Evolutionary conservation across 2,113 vertebrate species (phyloP), one percentile per base, ranked within the genome.

Genomic region (Butorides virescens): DNA sequence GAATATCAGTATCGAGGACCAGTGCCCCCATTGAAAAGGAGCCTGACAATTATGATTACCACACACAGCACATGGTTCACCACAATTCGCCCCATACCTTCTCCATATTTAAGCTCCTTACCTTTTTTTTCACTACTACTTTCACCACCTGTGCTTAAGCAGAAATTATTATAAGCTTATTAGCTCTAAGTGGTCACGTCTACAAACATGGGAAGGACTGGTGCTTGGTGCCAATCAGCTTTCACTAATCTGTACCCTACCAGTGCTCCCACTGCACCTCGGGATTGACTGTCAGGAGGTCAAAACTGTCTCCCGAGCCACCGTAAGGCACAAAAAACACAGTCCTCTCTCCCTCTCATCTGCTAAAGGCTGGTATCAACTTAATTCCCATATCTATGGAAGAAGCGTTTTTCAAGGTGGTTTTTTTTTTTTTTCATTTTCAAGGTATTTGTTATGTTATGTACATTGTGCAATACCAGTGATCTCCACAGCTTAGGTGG

Each of bases 161-260:
- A 94, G 90, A 97, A 96, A 93, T 95, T 80, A 93, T 95, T 86
- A 88, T 92, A 96, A 96, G 81, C 96, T 95, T 95, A 92, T 97
- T 94, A 96, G 86, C 62, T 88, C 4, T 92, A 97, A 95, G 95
- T 77, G 82, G 82, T 96, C 90, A 97, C 42, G 13, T 96, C 96
- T 88, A 66, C 94, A 96, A 95, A 94, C 86, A 94, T 58, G 84
- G 94, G 81, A 84, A 93, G 84, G 84, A 85, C 30, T 92, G 62
- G 74, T 89, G 52, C 92, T 91, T 44, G 86, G 56, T 81, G 81
- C 63, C 95, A 94, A 94, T 77, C 85, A 95, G 94, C 89, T 94
- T 97, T 88, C 53, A 53, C 82, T 96, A 88, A 95, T 86, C 92
- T 92, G 92, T 70, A 93, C 76, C 46, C 79, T 76, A 77, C 70